A percentile compares a stretch with the other conserved stretches of the same genome.
These are phyloP conservation scores for Plebejus argus DNA, from an alignment of 2,888 invertebrate genomes.

Conservation along the genomic window DNA sequence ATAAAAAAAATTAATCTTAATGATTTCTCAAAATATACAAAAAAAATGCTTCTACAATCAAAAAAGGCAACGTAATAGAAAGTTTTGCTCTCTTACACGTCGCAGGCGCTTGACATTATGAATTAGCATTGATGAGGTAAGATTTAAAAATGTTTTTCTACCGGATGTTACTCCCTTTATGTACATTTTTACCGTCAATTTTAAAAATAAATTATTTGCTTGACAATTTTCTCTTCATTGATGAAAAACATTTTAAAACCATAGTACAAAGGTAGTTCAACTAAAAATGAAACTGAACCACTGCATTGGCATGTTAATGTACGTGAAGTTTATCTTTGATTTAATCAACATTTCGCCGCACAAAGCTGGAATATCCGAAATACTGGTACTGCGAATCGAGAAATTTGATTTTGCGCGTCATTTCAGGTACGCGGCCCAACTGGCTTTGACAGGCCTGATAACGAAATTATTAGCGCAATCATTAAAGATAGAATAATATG, in stretches of 20 bases:
- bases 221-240: too few species aligned
- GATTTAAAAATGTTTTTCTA: too few species aligned
- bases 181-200: too few species aligned
- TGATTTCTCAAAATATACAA: too few species aligned
- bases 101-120: background rate
- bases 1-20: too few species aligned
- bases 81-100: background rate
- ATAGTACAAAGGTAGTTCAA: background rate
- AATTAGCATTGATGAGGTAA: background rate
- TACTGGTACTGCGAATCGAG: background rate
- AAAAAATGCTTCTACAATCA: too few species aligned
- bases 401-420: background rate
- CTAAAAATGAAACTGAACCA: background rate
- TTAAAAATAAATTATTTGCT: too few species aligned
- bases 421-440: background rate
- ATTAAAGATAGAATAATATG: background rate
- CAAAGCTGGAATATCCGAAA: conserved; percentile 3
- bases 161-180: too few species aligned
- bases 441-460: background rate
- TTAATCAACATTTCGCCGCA: conserved; percentile 8
- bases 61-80: background rate
- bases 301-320: background rate
- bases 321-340: background rate
- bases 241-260: too few species aligned
- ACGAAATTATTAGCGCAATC: background rate